Conservation (phyloP, 92 coral and sea anemone genomes). For the Umimayanthus kanabou region DNA sequence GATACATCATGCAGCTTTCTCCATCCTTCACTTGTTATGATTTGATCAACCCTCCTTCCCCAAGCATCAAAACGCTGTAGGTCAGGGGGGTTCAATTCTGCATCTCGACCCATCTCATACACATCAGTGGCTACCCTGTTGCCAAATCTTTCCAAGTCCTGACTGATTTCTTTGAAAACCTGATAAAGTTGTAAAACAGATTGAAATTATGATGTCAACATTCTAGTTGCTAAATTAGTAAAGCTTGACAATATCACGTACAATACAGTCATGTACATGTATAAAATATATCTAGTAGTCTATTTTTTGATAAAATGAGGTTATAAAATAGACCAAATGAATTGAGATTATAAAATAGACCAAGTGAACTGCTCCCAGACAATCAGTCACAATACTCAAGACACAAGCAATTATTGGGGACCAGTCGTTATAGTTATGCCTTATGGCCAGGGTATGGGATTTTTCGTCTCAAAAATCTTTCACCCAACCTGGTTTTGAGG, state of each 20-base stretch:
- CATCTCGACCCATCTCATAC: slow-evolving; percentile 72
- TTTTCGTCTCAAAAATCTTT: no score
- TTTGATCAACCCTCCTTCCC: slow-evolving; percentile 84
- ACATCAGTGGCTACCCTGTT: slow-evolving; percentile 83
- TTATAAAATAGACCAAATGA: neutral
- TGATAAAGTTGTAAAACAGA: slow-evolving; percentile 20
- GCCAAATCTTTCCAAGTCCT: slow-evolving; percentile 85
- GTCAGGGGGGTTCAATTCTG: slow-evolving; percentile 78
- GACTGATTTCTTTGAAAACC: slow-evolving; percentile 70
- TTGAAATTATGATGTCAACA: neutral
- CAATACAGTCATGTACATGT: no score
- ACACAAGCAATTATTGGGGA: no score
- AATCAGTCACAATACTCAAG: no score
- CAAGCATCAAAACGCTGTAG: slow-evolving; percentile 86
- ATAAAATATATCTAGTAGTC: neutral
- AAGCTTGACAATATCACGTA: neutral
- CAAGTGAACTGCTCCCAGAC: neutral
- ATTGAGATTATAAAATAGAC: neutral
- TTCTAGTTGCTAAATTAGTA: neutral
- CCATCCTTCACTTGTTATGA: slow-evolving; percentile 86
- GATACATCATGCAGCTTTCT: slow-evolving; percentile 79
- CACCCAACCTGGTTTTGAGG: no score
- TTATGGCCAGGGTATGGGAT: no score
- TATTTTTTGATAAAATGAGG: neutral
- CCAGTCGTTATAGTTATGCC: no score